Percentiles rank a stretch among this genome's conserved stretches.
These are phyloP conservation scores for Cheumatopsyche charites DNA, from an alignment of 1,140 invertebrate genomes.

Conservation along the genomic window DNA sequence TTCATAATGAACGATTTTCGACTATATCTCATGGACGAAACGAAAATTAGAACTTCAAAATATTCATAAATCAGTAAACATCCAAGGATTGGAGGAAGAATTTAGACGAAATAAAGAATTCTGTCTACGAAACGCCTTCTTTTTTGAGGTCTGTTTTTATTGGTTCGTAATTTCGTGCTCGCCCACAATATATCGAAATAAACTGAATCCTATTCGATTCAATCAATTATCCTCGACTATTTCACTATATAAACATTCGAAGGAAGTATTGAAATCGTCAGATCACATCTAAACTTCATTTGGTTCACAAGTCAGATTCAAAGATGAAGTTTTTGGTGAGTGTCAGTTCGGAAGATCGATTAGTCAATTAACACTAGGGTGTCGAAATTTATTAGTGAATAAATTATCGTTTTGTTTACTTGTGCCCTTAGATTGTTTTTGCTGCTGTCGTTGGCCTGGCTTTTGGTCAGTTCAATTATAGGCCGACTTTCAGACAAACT, in stretches of 20 bases:
- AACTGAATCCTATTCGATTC: conserved; percentile 26
- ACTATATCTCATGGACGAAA: too few relatives aligned
- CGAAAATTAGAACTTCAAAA: too few relatives aligned
- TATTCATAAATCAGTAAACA: too few relatives aligned
- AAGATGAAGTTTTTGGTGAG: conserved; percentile 39
- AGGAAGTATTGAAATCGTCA: conserved; percentile 11
- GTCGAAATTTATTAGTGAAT: conserved; percentile 3
- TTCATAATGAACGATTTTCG: too few relatives aligned
- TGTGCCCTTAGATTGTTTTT: conserved; percentile 35
- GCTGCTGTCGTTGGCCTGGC: conserved; percentile 33
- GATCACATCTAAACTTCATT: conserved; percentile 23
- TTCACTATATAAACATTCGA: conserved; percentile 33
- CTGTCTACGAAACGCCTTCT: conserved; percentile 3
- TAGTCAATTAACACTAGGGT: too few relatives aligned
- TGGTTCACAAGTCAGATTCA: conserved; percentile 8
- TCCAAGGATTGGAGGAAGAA: too few relatives aligned
- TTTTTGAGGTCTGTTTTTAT: conserved; percentile 10
- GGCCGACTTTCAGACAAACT: conserved; percentile 28
- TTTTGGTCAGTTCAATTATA: conserved; percentile 30
- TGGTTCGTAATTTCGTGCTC: conserved; percentile 21
- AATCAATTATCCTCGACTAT: conserved; percentile 28
- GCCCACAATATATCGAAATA: conserved; percentile 20
- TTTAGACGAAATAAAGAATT: too few relatives aligned
- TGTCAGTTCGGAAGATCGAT: background rate
- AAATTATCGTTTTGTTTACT: conserved; percentile 13